These are phyloP conservation scores for Trachythela sp. DNA, from an alignment of 64 coral and sea anemone genomes.

Conservation along the genomic window DNA sequence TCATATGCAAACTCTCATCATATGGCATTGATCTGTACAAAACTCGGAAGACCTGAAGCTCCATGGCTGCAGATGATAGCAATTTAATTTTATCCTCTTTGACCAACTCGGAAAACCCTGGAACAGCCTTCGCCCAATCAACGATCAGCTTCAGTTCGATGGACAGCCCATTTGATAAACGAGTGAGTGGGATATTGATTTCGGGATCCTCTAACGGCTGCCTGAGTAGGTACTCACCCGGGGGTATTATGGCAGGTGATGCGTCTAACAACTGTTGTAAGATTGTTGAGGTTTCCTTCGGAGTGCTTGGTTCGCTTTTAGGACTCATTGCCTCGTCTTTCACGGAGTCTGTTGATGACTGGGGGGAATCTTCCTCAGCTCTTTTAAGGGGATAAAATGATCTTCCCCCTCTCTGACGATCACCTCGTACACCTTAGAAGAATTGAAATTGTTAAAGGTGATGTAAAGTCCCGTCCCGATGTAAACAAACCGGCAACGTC, in stretches of 20 bases:
- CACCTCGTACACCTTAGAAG: conserved; percentile 76
- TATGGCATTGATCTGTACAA: conserved; percentile 92
- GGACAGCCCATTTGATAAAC: conserved; percentile 76
- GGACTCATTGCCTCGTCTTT: not conserved
- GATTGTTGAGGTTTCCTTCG: conserved; percentile 18
- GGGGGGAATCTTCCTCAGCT: conserved; percentile 24
- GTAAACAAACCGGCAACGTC: no score
- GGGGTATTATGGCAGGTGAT: conserved; percentile 66
- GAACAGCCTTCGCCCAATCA: conserved; percentile 91
- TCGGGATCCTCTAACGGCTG: not conserved
- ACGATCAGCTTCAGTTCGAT: conserved; percentile 80
- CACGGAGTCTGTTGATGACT: conserved; percentile 2
- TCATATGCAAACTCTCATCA: conserved; percentile 66
- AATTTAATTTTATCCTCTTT: conserved; percentile 73
- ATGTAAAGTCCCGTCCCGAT: no score
- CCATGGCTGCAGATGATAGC: conserved; percentile 81
- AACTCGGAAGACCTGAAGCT: conserved; percentile 79
- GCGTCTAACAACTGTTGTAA: conserved; percentile 68
- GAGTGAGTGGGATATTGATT: conserved; percentile 58
- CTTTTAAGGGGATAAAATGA: conserved; percentile 84
- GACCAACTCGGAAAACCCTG: conserved; percentile 70
- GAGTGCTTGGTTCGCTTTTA: not conserved
- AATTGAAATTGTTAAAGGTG: not conserved
- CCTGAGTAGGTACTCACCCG: conserved; percentile 48
- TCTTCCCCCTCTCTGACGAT: conserved; percentile 82